phyloP scores from a whole-genome alignment of 2,797 vertebrate genomes.

The Poeciliopsis gracilis region DNA sequence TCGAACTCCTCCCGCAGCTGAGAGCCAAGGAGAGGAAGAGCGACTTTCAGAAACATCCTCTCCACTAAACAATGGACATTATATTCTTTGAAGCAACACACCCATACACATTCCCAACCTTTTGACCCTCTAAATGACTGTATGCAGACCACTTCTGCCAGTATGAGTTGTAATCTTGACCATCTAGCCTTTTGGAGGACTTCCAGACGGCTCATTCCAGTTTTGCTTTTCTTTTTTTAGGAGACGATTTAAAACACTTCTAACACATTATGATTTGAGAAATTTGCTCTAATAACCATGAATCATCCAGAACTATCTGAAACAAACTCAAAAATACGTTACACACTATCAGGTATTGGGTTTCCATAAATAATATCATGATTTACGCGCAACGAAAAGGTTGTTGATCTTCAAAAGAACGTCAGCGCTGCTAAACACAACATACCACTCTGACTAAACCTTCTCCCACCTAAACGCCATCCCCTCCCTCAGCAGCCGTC shows the following conservation, averaged over 20 bases:
- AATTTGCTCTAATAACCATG: neutral
- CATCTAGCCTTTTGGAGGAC: slow-evolving; percentile 36
- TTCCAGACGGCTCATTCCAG: slow-evolving; percentile 12
- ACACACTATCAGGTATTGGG: neutral
- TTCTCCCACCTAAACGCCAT: neutral
- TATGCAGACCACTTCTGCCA: slow-evolving; percentile 30
- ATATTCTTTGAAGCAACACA: slow-evolving; percentile 25
- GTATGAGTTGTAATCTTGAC: slow-evolving; percentile 17
- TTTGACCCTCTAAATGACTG: slow-evolving; percentile 19
- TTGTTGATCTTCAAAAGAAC: neutral
- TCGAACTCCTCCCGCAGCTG: slow-evolving; percentile 96
- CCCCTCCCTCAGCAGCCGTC: neutral
- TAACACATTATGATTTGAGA: neutral
- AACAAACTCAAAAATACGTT: neutral
- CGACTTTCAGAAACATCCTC: slow-evolving; percentile 49
- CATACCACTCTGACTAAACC: neutral
- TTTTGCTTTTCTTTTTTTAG: neutral
- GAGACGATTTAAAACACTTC: neutral
- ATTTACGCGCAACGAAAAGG: neutral
- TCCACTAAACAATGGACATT: slow-evolving; percentile 40
- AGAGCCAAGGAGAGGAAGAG: slow-evolving; percentile 32
- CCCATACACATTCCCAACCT: slow-evolving; percentile 33
- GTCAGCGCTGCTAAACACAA: neutral
- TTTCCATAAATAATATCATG: neutral
- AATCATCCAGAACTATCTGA: neutral